These are phyloP conservation scores for Suncus etruscus DNA, from an alignment of 2,113 vertebrate species.

Conservation along the genomic window DNA sequence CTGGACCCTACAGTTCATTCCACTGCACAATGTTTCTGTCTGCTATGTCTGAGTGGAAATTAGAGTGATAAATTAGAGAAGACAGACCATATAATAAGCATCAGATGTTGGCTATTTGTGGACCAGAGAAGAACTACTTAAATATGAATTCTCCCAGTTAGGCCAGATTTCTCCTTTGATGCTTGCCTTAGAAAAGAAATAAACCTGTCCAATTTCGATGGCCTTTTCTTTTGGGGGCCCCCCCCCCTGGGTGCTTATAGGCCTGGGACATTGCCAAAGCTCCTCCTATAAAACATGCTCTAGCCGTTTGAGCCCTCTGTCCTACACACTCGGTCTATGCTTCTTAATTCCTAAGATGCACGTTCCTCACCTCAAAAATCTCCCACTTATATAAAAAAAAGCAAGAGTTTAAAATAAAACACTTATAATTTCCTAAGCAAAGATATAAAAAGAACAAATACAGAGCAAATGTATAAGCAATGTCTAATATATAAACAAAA, in stretches of 20 bases:
- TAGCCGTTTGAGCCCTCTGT: too few relatives aligned
- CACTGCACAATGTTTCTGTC: background rate
- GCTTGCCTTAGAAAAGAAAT: background rate
- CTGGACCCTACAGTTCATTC: background rate
- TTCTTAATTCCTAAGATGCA: background rate
- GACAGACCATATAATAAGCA: conserved; percentile 5
- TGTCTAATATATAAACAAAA: background rate
- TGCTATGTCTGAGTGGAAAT: conserved; percentile 32
- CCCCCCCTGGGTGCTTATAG: too few relatives aligned
- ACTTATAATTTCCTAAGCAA: background rate
- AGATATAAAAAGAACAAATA: background rate
- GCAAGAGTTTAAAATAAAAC: too few relatives aligned
- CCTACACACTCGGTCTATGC: too few relatives aligned
- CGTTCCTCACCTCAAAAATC: background rate
- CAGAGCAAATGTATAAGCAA: background rate
- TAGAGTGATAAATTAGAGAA: conserved; percentile 31
- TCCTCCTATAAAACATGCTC: too few relatives aligned
- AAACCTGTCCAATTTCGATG: background rate
- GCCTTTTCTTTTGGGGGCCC: background rate
- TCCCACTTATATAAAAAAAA: background rate
- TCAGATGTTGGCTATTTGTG: conserved; percentile 24
- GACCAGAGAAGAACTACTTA: background rate
- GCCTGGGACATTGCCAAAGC: too few relatives aligned
- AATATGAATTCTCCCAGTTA: background rate
- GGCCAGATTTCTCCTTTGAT: conserved; percentile 1